A percentile compares a stretch with the other conserved stretches of the same genome.
Conservation (phyloP, 2,888 invertebrate species). For the Drosophila paramelanica region DNA sequence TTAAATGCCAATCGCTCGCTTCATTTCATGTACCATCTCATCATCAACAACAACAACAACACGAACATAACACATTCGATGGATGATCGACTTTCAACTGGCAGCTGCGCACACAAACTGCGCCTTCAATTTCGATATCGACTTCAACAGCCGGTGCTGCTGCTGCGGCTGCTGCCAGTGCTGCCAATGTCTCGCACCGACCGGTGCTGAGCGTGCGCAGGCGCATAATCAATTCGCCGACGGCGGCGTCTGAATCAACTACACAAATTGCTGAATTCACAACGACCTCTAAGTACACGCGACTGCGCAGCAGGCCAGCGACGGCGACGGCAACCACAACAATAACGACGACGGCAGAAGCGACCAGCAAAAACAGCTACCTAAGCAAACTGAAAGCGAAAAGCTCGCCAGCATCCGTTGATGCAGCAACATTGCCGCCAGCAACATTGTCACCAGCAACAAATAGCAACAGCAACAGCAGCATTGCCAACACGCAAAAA, state of each 20-base stretch:
- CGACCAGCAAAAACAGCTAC: constrained; percentile 37
- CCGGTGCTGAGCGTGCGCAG: constrained; percentile 83
- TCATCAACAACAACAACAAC: background rate
- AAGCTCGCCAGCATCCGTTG: constrained; percentile 36
- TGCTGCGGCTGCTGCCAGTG: constrained; percentile 55
- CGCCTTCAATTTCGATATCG: constrained; percentile 38
- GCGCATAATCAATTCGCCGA: constrained; percentile 76
- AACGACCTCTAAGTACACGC: constrained; percentile 76
- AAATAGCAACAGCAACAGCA: constrained; percentile 37
- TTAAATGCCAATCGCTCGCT: constrained; percentile 25
- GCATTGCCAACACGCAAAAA: constrained; percentile 48
- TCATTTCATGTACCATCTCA: constrained; percentile 33
- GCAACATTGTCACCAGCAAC: constrained; percentile 55
- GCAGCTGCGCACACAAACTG: constrained; percentile 58
- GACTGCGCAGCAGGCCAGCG: constrained; percentile 65
- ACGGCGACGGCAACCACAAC: constrained; percentile 46
- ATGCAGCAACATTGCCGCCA: constrained; percentile 30
- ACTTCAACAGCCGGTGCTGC: constrained; percentile 42
- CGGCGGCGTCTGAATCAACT: constrained; percentile 48
- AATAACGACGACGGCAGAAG: constrained; percentile 35
- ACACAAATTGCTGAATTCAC: constrained; percentile 65
- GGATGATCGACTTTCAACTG: constrained; percentile 30
- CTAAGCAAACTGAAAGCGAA: constrained; percentile 58
- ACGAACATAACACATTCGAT: constrained; percentile 5
- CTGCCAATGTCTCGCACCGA: constrained; percentile 72